Evolutionary conservation across 1,140 invertebrate species (phyloP).

Genomic region (Sinella curviseta): DNA sequence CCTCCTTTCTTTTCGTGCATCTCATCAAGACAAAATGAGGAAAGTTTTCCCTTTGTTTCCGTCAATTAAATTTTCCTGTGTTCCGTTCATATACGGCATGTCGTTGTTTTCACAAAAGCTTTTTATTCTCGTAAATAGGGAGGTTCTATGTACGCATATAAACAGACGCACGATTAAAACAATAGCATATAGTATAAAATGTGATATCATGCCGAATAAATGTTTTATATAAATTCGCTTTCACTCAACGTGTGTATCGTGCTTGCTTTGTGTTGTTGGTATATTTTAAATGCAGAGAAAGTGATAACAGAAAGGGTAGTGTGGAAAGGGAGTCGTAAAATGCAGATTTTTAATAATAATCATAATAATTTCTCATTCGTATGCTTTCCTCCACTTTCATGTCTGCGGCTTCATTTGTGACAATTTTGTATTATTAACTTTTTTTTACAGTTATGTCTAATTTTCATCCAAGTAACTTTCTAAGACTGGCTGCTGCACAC

Average conservation of each 20-base stretch:
- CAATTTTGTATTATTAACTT: no score
- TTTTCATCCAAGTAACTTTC: no score
- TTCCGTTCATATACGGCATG: neutral
- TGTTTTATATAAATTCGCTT: no score
- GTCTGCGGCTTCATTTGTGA: neutral
- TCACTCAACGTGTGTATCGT: no score
- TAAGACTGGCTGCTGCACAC: no score
- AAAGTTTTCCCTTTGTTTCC: constrained; percentile 20
- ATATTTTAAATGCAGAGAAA: neutral
- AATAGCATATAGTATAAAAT: no score
- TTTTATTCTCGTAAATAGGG: neutral
- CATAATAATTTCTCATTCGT: constrained; percentile 5
- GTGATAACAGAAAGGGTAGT: neutral
- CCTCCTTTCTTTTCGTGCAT: neutral
- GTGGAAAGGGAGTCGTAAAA: neutral
- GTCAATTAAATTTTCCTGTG: constrained; percentile 4
- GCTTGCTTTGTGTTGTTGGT: no score
- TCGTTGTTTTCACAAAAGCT: neutral
- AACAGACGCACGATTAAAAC: no score
- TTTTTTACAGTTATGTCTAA: no score
- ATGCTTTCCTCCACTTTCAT: neutral
- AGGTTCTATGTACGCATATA: neutral
- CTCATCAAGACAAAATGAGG: constrained; percentile 19
- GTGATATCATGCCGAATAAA: no score
- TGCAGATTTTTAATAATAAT: constrained; percentile 20